Percentiles rank a stretch among this genome's conserved stretches.
Evolutionary conservation across 2,888 invertebrate species (phyloP).

Genomic region (Dysmachus trigonus): DNA sequence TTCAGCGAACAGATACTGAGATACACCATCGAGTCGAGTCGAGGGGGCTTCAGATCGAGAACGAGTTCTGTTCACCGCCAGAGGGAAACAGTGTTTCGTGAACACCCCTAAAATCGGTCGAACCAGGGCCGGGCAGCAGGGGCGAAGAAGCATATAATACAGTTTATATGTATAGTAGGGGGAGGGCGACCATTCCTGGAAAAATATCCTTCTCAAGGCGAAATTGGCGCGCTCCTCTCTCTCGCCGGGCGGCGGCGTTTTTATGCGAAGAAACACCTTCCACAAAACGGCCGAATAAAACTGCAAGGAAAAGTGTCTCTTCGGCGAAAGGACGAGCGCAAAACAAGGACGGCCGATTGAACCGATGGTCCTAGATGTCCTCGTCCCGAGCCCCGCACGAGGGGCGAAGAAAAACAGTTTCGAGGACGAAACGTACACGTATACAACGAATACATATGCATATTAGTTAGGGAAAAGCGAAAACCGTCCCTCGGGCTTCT

Average conservation of each 20-base stretch:
- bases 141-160: not conserved
- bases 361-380: not conserved
- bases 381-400: not conserved
- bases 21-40: slow-evolving; percentile 22
- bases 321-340: not conserved
- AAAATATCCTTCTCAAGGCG: slow-evolving; percentile 23
- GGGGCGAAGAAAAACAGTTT: slow-evolving; percentile 37
- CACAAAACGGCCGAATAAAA: slow-evolving; percentile 8
- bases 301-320: not conserved
- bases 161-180: not conserved
- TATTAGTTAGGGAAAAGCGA: too few relatives aligned
- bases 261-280: slow-evolving; percentile 29
- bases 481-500: not conserved
- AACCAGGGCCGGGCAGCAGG: not conserved
- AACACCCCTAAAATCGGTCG: not conserved
- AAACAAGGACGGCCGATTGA: not conserved
- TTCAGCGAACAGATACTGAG: not conserved
- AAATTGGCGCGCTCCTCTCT: not conserved
- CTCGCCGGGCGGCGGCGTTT: not conserved
- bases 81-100: slow-evolving; percentile 29
- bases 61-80: not conserved
- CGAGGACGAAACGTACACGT: slow-evolving; percentile 10
- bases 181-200: not conserved
- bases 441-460: too few relatives aligned
- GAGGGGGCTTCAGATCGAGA: slow-evolving; percentile 4